Percentiles rank a stretch among this genome's conserved stretches.
Evolutionary conservation across 1,140 invertebrate genomes (phyloP).

Genomic region (Drosophila virilis): DNA sequence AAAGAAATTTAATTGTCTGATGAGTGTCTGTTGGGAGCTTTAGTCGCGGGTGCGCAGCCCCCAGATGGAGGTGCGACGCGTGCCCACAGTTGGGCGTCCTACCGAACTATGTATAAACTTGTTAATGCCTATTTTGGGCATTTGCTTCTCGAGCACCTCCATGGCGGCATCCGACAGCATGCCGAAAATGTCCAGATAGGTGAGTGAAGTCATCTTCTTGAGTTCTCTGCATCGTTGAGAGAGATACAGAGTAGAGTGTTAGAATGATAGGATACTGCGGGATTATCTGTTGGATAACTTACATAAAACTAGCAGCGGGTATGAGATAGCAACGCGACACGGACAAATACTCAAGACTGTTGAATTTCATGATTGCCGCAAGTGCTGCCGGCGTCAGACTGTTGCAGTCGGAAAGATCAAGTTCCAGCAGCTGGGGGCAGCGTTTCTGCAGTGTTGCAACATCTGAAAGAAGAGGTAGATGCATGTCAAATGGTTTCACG

Average conservation of each 20-base stretch:
- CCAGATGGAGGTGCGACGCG: constrained; percentile 94
- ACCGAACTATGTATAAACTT: constrained; percentile 89
- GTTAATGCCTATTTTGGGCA: constrained; percentile 85
- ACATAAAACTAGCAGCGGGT: constrained; percentile 87
- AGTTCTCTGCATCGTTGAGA: constrained; percentile 85
- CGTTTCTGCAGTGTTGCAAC: constrained; percentile 87
- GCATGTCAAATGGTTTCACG: not conserved
- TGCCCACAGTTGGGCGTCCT: constrained; percentile 94
- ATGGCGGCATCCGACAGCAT: constrained; percentile 88
- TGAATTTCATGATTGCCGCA: constrained; percentile 87
- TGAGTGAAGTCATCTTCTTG: constrained; percentile 86
- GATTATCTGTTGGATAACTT: constrained; percentile 73
- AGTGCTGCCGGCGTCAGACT: constrained; percentile 87
- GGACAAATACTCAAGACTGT: constrained; percentile 91
- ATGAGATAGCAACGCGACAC: constrained; percentile 94
- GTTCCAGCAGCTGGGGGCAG: constrained; percentile 90
- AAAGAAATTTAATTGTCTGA: constrained; percentile 17
- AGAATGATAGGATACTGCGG: not conserved
- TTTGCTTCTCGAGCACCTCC: constrained; percentile 85
- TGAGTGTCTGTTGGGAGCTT: not conserved
- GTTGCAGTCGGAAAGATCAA: constrained; percentile 95
- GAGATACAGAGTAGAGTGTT: not conserved
- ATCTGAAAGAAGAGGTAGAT: constrained; percentile 85
- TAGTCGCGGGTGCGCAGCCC: constrained; percentile 92
- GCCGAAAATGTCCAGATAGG: constrained; percentile 91